These are phyloP conservation scores for Zaprionus ornatus DNA, from an alignment of 1,140 invertebrate genomes.

Conservation along the genomic window DNA sequence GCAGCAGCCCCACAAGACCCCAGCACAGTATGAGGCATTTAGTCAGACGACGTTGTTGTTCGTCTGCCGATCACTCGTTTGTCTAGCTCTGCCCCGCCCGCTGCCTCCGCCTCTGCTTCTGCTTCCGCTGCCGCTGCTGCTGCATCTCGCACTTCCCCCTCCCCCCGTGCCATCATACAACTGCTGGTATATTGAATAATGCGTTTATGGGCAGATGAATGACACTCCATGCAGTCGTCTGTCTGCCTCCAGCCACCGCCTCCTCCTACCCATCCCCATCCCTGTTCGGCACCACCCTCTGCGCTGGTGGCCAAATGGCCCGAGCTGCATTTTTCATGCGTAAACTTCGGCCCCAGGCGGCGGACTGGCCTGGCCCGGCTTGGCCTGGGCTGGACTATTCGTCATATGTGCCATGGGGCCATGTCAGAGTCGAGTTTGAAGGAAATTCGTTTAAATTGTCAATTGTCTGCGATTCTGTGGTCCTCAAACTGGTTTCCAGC, in stretches of 20 bases:
- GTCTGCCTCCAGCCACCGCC: constrained; percentile 40
- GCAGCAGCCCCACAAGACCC: constrained; percentile 53
- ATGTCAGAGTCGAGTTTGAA: constrained; percentile 75
- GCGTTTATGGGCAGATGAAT: constrained; percentile 80
- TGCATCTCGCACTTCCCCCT: background rate
- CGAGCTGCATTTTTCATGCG: constrained; percentile 71
- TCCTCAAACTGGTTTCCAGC: constrained; percentile 71
- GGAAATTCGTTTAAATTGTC: constrained; percentile 81
- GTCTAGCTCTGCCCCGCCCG: constrained; percentile 74
- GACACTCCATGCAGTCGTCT: constrained; percentile 74
- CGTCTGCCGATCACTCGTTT: constrained; percentile 79
- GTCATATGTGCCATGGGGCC: constrained; percentile 69
- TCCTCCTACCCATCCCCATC: constrained; percentile 3
- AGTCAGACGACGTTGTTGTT: constrained; percentile 70
- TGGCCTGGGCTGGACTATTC: constrained; percentile 56
- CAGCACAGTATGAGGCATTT: constrained; percentile 78
- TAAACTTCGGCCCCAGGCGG: constrained; percentile 66
- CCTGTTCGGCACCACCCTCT: constrained; percentile 22
- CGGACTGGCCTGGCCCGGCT: constrained; percentile 4
- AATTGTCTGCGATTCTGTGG: constrained; percentile 70
- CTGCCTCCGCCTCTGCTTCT: constrained; percentile 14
- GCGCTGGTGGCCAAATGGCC: constrained; percentile 52
- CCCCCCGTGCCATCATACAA: background rate
- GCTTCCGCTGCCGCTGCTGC: background rate
- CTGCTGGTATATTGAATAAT: constrained; percentile 71